phyloP scores from a whole-genome alignment of 1,140 invertebrate genomes.

The Tenebrio molitor region DNA sequence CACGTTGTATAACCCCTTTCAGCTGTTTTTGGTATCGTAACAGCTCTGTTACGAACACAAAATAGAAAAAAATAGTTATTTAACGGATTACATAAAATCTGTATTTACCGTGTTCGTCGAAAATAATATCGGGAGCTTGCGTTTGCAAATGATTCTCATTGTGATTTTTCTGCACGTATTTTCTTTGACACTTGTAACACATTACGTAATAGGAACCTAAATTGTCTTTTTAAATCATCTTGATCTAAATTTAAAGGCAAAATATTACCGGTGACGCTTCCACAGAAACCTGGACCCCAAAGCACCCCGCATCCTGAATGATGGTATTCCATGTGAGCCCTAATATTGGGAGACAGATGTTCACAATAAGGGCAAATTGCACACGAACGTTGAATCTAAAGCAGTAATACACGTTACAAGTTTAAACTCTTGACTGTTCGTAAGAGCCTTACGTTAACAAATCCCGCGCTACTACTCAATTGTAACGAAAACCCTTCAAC shows the following conservation, averaged over 20 bases:
- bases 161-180: conserved; percentile 62
- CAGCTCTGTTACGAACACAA: no score
- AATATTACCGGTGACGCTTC: conserved; percentile 64
- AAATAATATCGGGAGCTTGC: conserved; percentile 63
- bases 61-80: no score
- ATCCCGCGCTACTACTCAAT: conserved; percentile 9
- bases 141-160: conserved; percentile 50
- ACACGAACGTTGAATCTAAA: conserved; percentile 35
- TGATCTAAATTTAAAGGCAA: not conserved
- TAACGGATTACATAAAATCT: no score
- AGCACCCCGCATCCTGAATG: conserved; percentile 69
- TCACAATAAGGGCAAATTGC: conserved; percentile 63
- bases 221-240: conserved; percentile 47
- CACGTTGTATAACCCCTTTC: no score
- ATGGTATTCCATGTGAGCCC: conserved; percentile 63
- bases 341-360: conserved; percentile 61
- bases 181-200: conserved; percentile 69
- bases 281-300: conserved; percentile 67
- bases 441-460: conserved; percentile 35
- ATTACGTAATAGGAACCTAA: conserved; percentile 67
- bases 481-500: not conserved
- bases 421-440: no score
- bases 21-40: no score
- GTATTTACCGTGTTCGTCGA: conserved; percentile 58
- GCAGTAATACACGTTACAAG: not conserved